phyloP scores from a whole-genome alignment of 2,888 invertebrate species.

The Oxystoma pomonae region DNA sequence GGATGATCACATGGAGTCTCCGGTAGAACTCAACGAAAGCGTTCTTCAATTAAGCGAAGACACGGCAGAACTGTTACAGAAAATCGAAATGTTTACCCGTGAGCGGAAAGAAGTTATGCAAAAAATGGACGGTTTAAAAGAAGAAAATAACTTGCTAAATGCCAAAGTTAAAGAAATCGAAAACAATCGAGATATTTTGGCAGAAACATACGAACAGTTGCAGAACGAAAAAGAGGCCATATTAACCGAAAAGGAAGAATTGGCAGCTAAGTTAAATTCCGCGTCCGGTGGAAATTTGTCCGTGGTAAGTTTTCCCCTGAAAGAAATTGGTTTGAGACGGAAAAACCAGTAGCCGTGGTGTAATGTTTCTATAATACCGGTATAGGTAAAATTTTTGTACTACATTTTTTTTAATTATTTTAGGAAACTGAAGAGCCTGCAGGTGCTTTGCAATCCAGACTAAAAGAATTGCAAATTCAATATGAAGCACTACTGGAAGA shows the following conservation, averaged over 20 bases:
- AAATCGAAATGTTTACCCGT: slow-evolving; percentile 64
- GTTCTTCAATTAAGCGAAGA: slow-evolving; percentile 59
- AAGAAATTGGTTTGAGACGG: no score
- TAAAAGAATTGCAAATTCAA: slow-evolving; percentile 25
- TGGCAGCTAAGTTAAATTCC: slow-evolving; percentile 23
- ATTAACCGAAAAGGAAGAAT: slow-evolving; percentile 47
- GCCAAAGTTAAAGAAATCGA: slow-evolving; percentile 50
- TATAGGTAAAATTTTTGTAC: no score
- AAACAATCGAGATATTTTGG: slow-evolving; percentile 44
- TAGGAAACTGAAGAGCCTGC: slow-evolving; percentile 9
- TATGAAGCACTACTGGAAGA: slow-evolving; percentile 35
- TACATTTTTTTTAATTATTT: slow-evolving; percentile 1
- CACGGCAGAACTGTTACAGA: slow-evolving; percentile 61
- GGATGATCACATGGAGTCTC: slow-evolving; percentile 32
- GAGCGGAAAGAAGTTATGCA: slow-evolving; percentile 68
- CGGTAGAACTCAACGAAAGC: slow-evolving; percentile 52
- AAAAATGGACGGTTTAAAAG: slow-evolving; percentile 60
- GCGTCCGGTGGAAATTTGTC: neutral
- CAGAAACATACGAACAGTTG: slow-evolving; percentile 46
- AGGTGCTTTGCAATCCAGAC: slow-evolving; percentile 13
- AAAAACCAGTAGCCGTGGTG: no score
- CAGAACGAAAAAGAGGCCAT: slow-evolving; percentile 51
- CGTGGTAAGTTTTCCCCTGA: neutral
- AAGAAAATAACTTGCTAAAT: slow-evolving; percentile 56
- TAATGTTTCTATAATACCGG: no score